These are phyloP conservation scores for Diarsia rubi DNA, from an alignment of 2,888 invertebrate species.

Conservation along the genomic window DNA sequence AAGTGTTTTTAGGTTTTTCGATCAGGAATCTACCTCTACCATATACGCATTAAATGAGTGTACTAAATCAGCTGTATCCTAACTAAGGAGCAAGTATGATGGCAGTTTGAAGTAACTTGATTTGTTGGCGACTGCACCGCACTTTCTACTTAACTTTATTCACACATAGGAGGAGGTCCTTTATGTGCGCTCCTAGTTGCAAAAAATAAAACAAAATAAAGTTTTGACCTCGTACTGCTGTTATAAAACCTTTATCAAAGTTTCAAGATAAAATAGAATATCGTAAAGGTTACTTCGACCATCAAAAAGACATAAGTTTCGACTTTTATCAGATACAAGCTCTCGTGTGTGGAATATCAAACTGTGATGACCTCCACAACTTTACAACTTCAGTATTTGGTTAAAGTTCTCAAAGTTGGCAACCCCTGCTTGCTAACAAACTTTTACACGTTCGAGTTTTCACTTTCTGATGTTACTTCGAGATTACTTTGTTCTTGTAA, in stretches of 20 bases:
- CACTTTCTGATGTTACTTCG: slow-evolving; percentile 14
- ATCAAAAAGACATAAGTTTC: not conserved
- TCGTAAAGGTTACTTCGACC: slow-evolving; percentile 2
- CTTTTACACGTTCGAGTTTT: slow-evolving; percentile 20
- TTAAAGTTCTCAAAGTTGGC: slow-evolving; percentile 36
- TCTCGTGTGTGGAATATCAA: slow-evolving; percentile 2
- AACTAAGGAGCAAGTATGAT: too few species aligned
- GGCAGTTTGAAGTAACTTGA: too few species aligned
- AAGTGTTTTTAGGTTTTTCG: too few species aligned
- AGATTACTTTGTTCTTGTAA: slow-evolving; percentile 12
- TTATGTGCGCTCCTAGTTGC: not conserved
- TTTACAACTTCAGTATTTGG: slow-evolving; percentile 20
- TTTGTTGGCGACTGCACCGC: too few species aligned
- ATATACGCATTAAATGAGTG: too few species aligned
- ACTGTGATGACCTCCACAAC: slow-evolving; percentile 19
- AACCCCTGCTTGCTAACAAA: slow-evolving; percentile 9
- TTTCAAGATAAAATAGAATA: slow-evolving; percentile 8
- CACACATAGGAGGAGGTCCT: not conserved
- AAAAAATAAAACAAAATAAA: not conserved
- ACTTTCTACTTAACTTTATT: not conserved
- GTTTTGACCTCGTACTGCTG: not conserved
- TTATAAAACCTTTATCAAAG: slow-evolving; percentile 3
- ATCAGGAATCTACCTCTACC: too few species aligned
- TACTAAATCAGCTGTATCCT: too few species aligned
- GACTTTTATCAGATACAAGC: slow-evolving; percentile 2